These are phyloP conservation scores for Eumacrocentrus americanus DNA, from an alignment of 2,888 invertebrate genomes.

Conservation along the genomic window DNA sequence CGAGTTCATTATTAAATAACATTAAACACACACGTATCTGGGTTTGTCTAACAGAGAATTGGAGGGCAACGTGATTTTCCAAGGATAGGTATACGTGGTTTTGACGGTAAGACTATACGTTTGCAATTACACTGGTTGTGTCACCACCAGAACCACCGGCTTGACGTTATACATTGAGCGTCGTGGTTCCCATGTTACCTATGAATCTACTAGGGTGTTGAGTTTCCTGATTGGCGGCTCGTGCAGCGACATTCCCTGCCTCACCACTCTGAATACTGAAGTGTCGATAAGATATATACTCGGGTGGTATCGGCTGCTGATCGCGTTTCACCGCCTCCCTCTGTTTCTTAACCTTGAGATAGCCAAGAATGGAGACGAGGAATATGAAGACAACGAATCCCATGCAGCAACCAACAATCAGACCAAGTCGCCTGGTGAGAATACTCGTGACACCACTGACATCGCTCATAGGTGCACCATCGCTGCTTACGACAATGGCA, in stretches of 20 bases:
- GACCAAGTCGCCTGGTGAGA: conserved; percentile 79
- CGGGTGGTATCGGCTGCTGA: conserved; percentile 74
- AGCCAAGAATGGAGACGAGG: conserved; percentile 82
- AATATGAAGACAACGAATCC: conserved; percentile 85
- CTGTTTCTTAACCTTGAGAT: conserved; percentile 84
- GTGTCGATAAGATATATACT: conserved; percentile 81
- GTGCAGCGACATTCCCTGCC: conserved; percentile 48
- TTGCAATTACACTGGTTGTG: conserved; percentile 16
- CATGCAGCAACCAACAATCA: conserved; percentile 86
- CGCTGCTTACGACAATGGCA: conserved; percentile 59
- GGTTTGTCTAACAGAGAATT: neutral
- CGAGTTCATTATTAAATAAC: neutral
- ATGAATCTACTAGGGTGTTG: conserved; percentile 48
- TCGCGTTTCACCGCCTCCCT: conserved; percentile 77
- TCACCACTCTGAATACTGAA: conserved; percentile 75
- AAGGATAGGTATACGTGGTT: conserved; percentile 1
- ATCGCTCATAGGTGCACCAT: conserved; percentile 62
- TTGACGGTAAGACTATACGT: conserved; percentile 15
- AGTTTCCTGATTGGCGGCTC: conserved; percentile 46
- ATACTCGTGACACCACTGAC: conserved; percentile 72
- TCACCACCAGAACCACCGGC: conserved; percentile 11
- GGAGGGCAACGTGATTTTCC: conserved; percentile 27
- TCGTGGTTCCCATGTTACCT: conserved; percentile 49
- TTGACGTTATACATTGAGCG: conserved; percentile 29
- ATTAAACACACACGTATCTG: neutral